Evolutionary conservation across 2,888 invertebrate genomes (phyloP), one percentile per base, ranked within the genome.

Genomic region (Galeopsomyia nigrocyanea): DNA sequence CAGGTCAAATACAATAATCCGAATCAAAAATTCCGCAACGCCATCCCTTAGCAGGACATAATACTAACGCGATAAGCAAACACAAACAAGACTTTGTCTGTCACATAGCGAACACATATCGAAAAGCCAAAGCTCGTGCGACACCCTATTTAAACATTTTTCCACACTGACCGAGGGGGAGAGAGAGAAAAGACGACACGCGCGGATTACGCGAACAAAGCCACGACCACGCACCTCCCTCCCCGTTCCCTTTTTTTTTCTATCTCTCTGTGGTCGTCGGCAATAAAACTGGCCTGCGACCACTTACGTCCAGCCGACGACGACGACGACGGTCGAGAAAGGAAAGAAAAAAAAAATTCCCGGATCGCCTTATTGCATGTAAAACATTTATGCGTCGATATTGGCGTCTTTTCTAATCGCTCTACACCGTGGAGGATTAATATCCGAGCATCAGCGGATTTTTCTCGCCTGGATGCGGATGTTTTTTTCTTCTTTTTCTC

Each of bases 241-340:
- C n/a, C n/a, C 14, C 31, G 55, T 39, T 56, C 17, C 14, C 7
- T 22, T 3, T 17, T 21, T 21, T 55, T 14, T 14, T 55, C 5
- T 53, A 3, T 16, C 26, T 60, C 56, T 65, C 67, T 68, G 68
- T 79, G 79, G 79, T 78, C 80, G 81, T 80, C 80, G 80, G 84
- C 82, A 84, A 86, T 86, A 86, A 86, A 86, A 86, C 82, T 81
- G 80, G 83, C 80, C 86, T 85, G 86, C 78, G 83, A 85, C 84
- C 86, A 85, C 84, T 86, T 86, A 82, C 77, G 82, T 81, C 84
- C 86, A 86, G 82, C 84, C 83, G 85, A 80, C 81, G 78, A 26
- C 5, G 46, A 7, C 5, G 17, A 21, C 22, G 21, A 26, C 21
- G 26, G 22, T 19, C n/a, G 31, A 58, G 47, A 51, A 53, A 60